phyloP scores from a whole-genome alignment of 1,140 invertebrate genomes.

The Scaptomyza hsui region DNA sequence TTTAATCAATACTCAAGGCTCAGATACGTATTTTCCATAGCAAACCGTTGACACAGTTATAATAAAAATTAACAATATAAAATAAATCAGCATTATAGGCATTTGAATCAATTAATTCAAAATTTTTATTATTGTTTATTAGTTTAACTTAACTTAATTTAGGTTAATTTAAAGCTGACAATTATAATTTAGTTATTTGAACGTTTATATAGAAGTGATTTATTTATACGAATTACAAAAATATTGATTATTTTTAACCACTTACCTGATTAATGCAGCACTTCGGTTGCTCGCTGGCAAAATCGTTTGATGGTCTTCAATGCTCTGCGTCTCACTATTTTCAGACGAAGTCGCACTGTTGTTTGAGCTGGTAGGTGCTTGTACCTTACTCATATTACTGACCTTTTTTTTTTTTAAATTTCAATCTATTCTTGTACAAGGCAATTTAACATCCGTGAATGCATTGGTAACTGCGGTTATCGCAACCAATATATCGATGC shows the following conservation, averaged over 20 bases:
- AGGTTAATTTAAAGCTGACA: no score
- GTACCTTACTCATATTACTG: constrained; percentile 58
- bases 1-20: no score
- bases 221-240: no score
- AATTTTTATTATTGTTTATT: no score
- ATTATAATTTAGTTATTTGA: background rate
- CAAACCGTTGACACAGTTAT: no score
- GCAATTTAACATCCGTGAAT: constrained; percentile 25
- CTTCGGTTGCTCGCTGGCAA: constrained; percentile 35
- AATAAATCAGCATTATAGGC: no score
- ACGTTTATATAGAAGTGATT: no score
- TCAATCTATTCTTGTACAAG: constrained; percentile 55
- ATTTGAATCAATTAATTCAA: no score
- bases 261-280: constrained; percentile 57
- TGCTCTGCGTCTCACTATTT: constrained; percentile 75
- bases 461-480: constrained; percentile 30
- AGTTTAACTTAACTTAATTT: no score
- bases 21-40: no score
- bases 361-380: constrained; percentile 52
- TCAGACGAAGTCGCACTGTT: constrained; percentile 77
- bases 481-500: constrained; percentile 69
- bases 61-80: no score
- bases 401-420: constrained; percentile 52
- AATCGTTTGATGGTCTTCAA: constrained; percentile 62
- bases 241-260: background rate